Percentiles rank a stretch among this genome's conserved stretches.
Conservation (phyloP, 2,113 vertebrate species). For the Percopsis transmontana region DNA sequence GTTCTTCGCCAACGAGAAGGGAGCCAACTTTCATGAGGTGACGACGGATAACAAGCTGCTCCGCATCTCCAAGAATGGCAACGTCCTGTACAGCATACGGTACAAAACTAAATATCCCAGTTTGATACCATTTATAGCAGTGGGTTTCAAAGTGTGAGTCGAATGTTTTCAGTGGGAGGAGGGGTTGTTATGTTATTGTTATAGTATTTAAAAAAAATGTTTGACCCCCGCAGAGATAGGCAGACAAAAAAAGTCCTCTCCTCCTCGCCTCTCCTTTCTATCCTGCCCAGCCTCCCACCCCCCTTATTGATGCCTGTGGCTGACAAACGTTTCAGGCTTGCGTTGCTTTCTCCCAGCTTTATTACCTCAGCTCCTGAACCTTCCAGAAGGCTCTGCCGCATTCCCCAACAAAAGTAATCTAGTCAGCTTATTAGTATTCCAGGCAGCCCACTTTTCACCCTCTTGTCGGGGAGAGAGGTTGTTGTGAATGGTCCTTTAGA, state of each 20-base stretch:
- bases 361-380: constrained; percentile 55
- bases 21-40: constrained; percentile 97
- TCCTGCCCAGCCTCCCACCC: constrained; percentile 13
- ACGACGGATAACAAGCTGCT: constrained; percentile 99
- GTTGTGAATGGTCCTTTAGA: constrained; percentile 41
- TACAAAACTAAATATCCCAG: constrained; percentile 37
- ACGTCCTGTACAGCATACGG: constrained; percentile 99
- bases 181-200: neutral
- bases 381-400: constrained; percentile 28
- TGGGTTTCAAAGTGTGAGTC: neutral
- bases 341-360: constrained; percentile 29
- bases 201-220: neutral
- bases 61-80: constrained; percentile 93
- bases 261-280: neutral
- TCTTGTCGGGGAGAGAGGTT: constrained; percentile 38
- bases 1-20: constrained; percentile 99
- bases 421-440: constrained; percentile 63
- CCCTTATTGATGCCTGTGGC: constrained; percentile 55
- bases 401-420: constrained; percentile 45
- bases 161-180: neutral
- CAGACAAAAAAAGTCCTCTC: neutral
- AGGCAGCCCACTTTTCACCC: constrained; percentile 50
- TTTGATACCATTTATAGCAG: constrained; percentile 23
- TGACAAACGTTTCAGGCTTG: constrained; percentile 45
- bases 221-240: neutral